Evolutionary conservation across 2,113 vertebrate genomes (phyloP), one percentile per base, ranked within the genome.

Genomic region (Aviceda subcristata): DNA sequence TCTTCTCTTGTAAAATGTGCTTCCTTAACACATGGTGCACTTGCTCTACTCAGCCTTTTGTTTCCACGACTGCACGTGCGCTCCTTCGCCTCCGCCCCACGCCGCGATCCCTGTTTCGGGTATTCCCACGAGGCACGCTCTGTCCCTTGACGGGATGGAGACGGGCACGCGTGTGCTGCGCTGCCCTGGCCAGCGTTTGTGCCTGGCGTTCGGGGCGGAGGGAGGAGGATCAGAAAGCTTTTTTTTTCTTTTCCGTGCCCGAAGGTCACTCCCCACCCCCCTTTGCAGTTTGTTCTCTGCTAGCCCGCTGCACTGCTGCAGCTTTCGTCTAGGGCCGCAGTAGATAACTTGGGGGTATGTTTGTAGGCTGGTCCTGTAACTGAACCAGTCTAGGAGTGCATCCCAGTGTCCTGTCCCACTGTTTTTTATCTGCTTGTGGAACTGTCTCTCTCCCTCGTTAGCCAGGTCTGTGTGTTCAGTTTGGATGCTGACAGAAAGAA

Each of bases 141-240:
- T 34, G 24, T 3, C 88, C 88, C 7, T 11, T 59, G 63, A 22
- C 36, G 12, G 62, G 29, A 36, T 8, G 51, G 56, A 39, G 68
- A 27, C 4, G 7, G 92, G 73, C 56, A 32, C 48, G 63, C 38
- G 88, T 45, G 77, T 16, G 41, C 74, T 15, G 85, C 67, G 68
- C 46, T 53, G 43, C 85, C 77, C 50, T 7, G 53, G 74, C 94
- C 57, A 75, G 38, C 43, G 3, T 60, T 59, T 10, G 75, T 56
- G 83, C 2, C 1, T 21, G 2, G 73, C 12, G 1, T 16, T 60
- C 0, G 0, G 10, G 38, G 32, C 9, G 3, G 15, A 45, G 15
- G 30, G 29, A 55, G 63, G 57, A 46, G 36, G 73, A 50, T 39
- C 21, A 90, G 36, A 60, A 92, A 39, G 84, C 78, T 69, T 86